Base-by-base conservation (phyloP, 2,797 vertebrate species). In the Antrozous pallidus region DNA sequence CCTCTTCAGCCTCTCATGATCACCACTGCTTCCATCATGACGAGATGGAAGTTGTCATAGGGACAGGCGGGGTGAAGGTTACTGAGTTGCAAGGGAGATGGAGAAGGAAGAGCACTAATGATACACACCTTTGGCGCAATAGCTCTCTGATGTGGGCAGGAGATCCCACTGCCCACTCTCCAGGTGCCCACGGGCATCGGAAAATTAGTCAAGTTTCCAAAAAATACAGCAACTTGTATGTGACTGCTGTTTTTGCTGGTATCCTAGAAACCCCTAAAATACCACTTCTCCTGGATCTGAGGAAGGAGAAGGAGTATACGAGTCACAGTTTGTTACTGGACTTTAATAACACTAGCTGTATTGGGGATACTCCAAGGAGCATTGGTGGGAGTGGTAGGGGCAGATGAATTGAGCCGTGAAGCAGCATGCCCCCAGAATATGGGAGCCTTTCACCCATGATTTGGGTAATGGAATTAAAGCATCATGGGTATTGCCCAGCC, bases 121-220 rank as follows among this genome's bases (percentile, higher is more conserved):
- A 78, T 26, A 81, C 5, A 88, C 22, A 93, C 45, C 45, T 91
- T 87, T 73, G 42, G 36, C 79, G 88, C 86, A 91, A 18, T 78
- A 0, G 8, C 49, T 49, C 36, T 33, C 65, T 90, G 77, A 86
- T 47, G 26, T 71, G 67, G 31, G 61, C n/a, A 78, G 58, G 69
- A 74, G 36, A 90, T 14, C 6, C 61, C 85, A 90, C 20, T 89
- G 47, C 42, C 63, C 51, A 85, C n/a, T 63, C 47, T 90, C 47
- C 83, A 75, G 33, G 61, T 75, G 69, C 89, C 67, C 84, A 61
- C 0, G 67, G 54, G 40, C 82, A 93, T 93, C 24, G 80, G 22
- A 56, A 95, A 92, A 93, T 92, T 73, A 95, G 71, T 49, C 45
- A 47, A 33, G 40, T 61, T 95, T 95, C 69, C 65, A 65, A 73